Conservation (phyloP, 2,113 vertebrate species). For the Orthochromis indermauri region DNA sequence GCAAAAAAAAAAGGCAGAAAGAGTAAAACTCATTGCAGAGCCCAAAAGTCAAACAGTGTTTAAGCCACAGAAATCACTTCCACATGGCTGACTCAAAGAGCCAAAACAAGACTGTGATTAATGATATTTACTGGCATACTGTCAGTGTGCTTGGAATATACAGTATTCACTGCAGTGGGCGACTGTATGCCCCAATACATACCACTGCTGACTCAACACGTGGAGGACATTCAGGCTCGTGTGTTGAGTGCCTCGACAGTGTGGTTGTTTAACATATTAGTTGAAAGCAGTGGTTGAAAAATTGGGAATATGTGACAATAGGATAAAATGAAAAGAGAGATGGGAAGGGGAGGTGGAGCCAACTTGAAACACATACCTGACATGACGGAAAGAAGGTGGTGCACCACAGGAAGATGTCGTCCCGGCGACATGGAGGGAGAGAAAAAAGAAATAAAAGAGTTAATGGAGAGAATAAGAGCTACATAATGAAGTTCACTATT, state of each 20-base stretch:
- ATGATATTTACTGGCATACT: conserved; percentile 51
- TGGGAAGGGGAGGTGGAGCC: neutral
- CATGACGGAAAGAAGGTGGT: neutral
- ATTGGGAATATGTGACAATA: neutral
- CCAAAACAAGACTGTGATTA: conserved; percentile 46
- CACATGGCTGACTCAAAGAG: conserved; percentile 55
- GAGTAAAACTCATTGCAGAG: neutral
- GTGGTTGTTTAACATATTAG: neutral
- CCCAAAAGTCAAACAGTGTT: conserved; percentile 1
- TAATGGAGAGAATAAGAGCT: neutral
- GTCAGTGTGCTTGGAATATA: conserved; percentile 15
- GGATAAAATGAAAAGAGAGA: neutral
- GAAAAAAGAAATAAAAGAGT: neutral
- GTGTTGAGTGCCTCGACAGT: neutral
- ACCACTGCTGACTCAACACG: neutral
- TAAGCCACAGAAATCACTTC: conserved; percentile 56
- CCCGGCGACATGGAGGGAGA: neutral
- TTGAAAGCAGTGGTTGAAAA: neutral
- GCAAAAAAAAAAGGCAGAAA: neutral
- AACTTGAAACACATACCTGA: conserved; percentile 49
- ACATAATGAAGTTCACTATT: neutral
- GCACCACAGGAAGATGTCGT: neutral
- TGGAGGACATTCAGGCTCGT: conserved; percentile 9
- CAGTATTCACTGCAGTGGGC: neutral
- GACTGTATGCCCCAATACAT: neutral